Conservation (phyloP, 64 coral and sea anemone species). For the Catalaphyllia jardinei region DNA sequence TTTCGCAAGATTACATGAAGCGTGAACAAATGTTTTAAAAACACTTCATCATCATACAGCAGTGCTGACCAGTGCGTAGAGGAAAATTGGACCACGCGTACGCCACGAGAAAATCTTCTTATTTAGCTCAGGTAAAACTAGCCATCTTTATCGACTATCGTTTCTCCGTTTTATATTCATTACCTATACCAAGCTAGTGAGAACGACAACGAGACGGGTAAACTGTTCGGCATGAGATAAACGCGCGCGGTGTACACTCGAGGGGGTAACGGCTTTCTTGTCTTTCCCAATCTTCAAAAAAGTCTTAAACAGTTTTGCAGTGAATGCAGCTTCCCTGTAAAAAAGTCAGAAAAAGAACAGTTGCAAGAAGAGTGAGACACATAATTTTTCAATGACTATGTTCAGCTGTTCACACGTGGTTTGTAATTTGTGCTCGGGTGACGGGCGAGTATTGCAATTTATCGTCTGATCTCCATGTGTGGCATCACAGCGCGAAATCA, state of each 20-base stretch:
- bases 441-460: neutral
- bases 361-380: too few relatives aligned
- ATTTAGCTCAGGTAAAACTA: slow-evolving; percentile 14
- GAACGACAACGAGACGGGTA: neutral
- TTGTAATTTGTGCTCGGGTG: slow-evolving; percentile 5
- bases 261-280: neutral
- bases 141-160: neutral
- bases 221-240: neutral
- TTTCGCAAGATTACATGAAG: neutral
- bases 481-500: neutral
- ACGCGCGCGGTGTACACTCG: neutral
- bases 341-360: too few relatives aligned
- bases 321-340: too few relatives aligned
- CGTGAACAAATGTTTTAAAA: neutral
- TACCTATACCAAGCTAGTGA: neutral
- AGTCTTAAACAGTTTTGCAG: too few relatives aligned
- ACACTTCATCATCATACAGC: neutral
- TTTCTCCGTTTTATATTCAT: neutral
- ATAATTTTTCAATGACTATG: neutral
- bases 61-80: neutral
- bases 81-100: neutral
- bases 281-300: too few relatives aligned
- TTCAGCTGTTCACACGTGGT: slow-evolving; percentile 20
- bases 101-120: neutral
- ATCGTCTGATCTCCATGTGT: slow-evolving; percentile 12